Percentiles rank a stretch among this genome's conserved stretches.
Conservation (phyloP, 2,113 vertebrate genomes). For the Lethenteron camtschaticum region DNA sequence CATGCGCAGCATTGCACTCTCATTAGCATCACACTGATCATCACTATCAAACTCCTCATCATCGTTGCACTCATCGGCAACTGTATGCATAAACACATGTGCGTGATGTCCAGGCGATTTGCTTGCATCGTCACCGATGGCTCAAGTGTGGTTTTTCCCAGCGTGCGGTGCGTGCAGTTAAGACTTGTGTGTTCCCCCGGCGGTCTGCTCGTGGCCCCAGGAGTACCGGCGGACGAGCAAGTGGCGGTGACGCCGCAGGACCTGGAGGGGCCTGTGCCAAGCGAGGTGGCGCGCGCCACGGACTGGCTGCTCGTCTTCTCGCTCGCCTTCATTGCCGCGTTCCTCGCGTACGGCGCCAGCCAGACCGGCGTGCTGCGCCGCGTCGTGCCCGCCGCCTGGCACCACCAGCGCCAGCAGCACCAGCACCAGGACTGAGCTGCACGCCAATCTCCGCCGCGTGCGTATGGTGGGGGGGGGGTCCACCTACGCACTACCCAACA, state of each 20-base stretch:
- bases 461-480: too few species aligned
- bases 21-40: too few species aligned
- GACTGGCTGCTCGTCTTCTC: conserved; percentile 94
- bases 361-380: conserved; percentile 74
- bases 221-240: conserved; percentile 43
- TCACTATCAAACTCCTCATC: too few species aligned
- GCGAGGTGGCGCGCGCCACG: conserved; percentile 38
- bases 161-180: too few species aligned
- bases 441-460: too few species aligned
- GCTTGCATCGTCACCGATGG: neutral
- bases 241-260: conserved; percentile 40
- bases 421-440: conserved; percentile 54
- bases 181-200: too few species aligned
- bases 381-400: conserved; percentile 44
- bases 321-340: conserved; percentile 53
- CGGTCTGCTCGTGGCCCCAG: conserved; percentile 22
- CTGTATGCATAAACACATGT: too few species aligned
- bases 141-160: neutral
- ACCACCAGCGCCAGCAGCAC: conserved; percentile 35
- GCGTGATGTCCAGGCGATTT: neutral
- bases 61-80: too few species aligned
- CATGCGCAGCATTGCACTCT: too few species aligned
- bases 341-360: conserved; percentile 53
- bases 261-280: conserved; percentile 45
- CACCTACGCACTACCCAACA: too few species aligned